Base-by-base conservation (phyloP, 2,113 vertebrate species). In the Scomber colias region DNA sequence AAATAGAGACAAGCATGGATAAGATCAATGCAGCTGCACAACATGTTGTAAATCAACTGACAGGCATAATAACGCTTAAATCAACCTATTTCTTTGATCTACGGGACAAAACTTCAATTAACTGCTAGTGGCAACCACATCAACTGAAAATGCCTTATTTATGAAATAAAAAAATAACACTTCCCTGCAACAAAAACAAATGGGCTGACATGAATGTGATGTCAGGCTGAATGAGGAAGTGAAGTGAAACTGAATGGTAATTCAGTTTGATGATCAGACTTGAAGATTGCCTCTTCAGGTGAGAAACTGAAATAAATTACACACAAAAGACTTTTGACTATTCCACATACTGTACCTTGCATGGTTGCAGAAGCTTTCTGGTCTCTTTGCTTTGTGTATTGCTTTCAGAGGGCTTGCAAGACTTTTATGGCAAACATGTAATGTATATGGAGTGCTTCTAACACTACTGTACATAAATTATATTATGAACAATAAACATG, bases 401-500 rank as follows among this genome's bases (percentile, higher is more conserved):
- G 35, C 35, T 40, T 40, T 40, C 35, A 40, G 35, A 40, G 6
- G 21, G 46, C 21, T 54, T 50, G 27, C 1, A 19, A 73, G 3
- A 11, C 17, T 48, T 67, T 40, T 11, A 48, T 50, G 44, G n/a
- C 17, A 54, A 30, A 19, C 7, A n/a, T 56, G 40, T 44, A 44
- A 3, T 65, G 64, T 63, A 46, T 46, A 9, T 12, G 16, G 12
- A 51, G 60, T 11, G 53, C 55, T 80, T 44, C 56, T 0, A 0
- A 35, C 2, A 24, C n/a, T 6, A 40, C 35, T 40, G 6, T 7
- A 16, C 17, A 45, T 3, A n/a, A 53, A 21, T 46, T 0, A 71
- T 27, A 4, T 11, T 12, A 16, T 56, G 17, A 64, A 66, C 50
- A 56, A 50, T 17, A 81, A 55, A 72, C 24, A 40, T 30, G 54